Percentiles rank a stretch among this genome's conserved stretches.
Conservation (phyloP, 2,113 vertebrate species). For the Rhabdomys dilectus region DNA sequence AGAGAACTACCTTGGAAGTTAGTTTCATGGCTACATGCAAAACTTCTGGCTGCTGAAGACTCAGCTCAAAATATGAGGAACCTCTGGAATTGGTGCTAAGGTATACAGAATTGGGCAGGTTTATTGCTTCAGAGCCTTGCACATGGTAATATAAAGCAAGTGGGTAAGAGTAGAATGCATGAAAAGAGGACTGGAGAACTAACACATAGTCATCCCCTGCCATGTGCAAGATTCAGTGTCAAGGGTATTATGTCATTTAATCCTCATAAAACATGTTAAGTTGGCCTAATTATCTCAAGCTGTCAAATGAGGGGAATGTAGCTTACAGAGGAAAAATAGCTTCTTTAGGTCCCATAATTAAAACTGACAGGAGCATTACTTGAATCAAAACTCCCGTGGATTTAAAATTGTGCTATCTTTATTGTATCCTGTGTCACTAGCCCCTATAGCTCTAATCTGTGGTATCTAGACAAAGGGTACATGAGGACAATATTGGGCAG, state of each 20-base stretch:
- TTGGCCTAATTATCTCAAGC: conserved; percentile 58
- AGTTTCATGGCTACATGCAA: no score
- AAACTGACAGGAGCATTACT: conserved; percentile 28
- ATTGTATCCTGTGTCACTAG: no score
- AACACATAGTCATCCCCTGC: conserved; percentile 7
- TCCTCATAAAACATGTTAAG: conserved; percentile 61
- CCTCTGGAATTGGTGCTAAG: not conserved
- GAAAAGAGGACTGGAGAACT: conserved; percentile 2
- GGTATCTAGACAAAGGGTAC: not conserved
- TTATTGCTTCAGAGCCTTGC: not conserved
- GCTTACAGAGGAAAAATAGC: conserved; percentile 11
- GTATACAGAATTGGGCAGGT: not conserved
- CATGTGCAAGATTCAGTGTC: not conserved
- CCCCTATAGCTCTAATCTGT: not conserved
- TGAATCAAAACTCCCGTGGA: not conserved
- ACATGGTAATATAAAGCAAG: not conserved
- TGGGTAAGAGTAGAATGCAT: not conserved
- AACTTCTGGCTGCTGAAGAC: not conserved
- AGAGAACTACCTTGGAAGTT: not conserved
- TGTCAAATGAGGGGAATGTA: conserved; percentile 38
- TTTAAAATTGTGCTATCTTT: not conserved
- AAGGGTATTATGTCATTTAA: conserved; percentile 52
- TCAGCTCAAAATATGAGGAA: not conserved
- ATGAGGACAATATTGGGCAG: not conserved
- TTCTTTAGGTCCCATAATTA: conserved; percentile 22